Percentiles rank a stretch among this genome's conserved stretches.
Evolutionary conservation across 2,113 vertebrate genomes (phyloP).

Genomic region (Pseudorectes ferrugineus): DNA sequence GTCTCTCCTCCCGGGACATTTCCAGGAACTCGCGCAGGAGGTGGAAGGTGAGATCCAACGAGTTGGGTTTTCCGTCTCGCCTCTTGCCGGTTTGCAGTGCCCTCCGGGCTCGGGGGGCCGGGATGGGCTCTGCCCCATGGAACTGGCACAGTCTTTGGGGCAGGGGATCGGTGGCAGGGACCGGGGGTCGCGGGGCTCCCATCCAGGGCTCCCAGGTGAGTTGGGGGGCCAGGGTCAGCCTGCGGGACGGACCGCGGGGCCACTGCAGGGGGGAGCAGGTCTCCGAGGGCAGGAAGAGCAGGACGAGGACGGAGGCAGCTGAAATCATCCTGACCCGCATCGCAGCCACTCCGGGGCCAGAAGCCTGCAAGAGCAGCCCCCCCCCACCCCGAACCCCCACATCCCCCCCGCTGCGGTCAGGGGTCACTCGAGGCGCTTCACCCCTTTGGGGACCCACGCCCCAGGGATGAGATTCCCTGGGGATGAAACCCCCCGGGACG

Average conservation of each 20-base stretch:
- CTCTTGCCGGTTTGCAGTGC: background rate
- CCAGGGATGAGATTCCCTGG: background rate
- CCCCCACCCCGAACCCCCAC: background rate
- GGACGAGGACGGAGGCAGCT: slow-evolving; percentile 21
- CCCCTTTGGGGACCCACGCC: background rate
- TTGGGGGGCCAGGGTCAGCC: background rate
- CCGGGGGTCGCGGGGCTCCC: background rate
- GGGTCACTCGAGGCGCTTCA: background rate
- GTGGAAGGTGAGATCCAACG: slow-evolving; percentile 69
- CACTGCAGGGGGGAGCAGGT: slow-evolving; percentile 37
- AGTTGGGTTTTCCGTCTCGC: slow-evolving; percentile 55
- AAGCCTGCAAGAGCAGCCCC: background rate
- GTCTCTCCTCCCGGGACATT: slow-evolving; percentile 68
- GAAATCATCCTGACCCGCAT: slow-evolving; percentile 34
- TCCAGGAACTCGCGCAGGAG: slow-evolving; percentile 67
- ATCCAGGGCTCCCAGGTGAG: background rate
- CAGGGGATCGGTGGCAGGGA: background rate
- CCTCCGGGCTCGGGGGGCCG: background rate
- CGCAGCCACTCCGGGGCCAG: background rate
- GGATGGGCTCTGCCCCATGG: background rate
- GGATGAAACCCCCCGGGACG: background rate
- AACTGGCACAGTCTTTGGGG: background rate
- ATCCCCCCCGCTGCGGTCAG: background rate
- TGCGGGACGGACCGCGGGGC: background rate
- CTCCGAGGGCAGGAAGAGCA: slow-evolving; percentile 52